Conservation (phyloP, 2,797 vertebrate species). For the Hyperoplus lanceolatus region DNA sequence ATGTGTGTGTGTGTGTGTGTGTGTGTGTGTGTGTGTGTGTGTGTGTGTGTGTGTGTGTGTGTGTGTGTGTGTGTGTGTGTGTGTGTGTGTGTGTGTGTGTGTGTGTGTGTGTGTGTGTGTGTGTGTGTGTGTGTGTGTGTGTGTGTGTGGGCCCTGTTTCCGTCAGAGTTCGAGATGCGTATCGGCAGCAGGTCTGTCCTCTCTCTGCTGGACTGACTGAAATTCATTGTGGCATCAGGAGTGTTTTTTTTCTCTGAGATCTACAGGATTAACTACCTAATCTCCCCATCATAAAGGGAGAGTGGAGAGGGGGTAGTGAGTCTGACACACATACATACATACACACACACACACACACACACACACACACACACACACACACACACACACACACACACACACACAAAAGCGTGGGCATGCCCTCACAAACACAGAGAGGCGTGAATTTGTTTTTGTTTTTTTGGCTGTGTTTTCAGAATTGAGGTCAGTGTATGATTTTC, state of each 20-base stretch:
- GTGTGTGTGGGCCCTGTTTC: constrained; percentile 36
- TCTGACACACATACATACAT: constrained; percentile 23
- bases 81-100: constrained; percentile 16
- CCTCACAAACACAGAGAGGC: constrained; percentile 57
- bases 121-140: constrained; percentile 27
- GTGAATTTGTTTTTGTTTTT: constrained; percentile 57
- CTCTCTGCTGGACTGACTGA: constrained; percentile 68
- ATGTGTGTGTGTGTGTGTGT: constrained; percentile 21
- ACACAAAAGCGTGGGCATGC: constrained; percentile 20
- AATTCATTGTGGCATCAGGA: constrained; percentile 80
- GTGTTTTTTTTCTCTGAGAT: constrained; percentile 76
- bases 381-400: constrained; percentile 32
- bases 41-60: constrained; percentile 31
- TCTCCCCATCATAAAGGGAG: constrained; percentile 74
- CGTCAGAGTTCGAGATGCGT: constrained; percentile 57
- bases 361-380: constrained; percentile 5
- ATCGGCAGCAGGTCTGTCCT: constrained; percentile 71
- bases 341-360: constrained; percentile 5
- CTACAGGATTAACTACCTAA: constrained; percentile 81
- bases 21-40: constrained; percentile 31
- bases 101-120: constrained; percentile 16
- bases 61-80: constrained; percentile 32
- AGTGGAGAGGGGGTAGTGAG: constrained; percentile 59
- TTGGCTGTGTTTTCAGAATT: constrained; percentile 53
- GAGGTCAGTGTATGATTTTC: constrained; percentile 54